Evolutionary conservation across 2,113 vertebrate genomes (phyloP).

Genomic region (Pachypanchax playfairii): DNA sequence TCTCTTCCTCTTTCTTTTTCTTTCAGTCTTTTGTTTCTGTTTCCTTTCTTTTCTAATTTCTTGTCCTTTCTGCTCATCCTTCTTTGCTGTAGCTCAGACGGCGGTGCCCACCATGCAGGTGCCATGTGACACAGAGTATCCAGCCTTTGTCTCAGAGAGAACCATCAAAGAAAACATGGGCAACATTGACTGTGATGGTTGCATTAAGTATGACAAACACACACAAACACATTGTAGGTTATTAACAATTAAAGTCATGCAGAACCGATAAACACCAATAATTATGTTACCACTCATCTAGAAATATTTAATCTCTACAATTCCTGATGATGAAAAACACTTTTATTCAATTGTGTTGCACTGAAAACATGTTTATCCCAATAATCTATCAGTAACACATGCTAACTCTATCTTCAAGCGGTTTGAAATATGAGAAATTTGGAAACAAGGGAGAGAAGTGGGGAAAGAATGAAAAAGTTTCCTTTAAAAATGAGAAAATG

Average conservation of each 20-base stretch:
- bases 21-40: not conserved
- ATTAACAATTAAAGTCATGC: not conserved
- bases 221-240: not conserved
- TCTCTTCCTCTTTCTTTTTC: not conserved
- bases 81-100: conserved; percentile 85
- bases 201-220: conserved; percentile 87
- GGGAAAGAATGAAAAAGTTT: conserved; percentile 61
- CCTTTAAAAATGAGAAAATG: conserved; percentile 78
- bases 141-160: conserved; percentile 96
- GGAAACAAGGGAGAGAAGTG: conserved; percentile 59
- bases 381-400: conserved; percentile 45
- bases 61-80: not conserved
- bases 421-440: conserved; percentile 62
- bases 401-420: conserved; percentile 39
- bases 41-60: not conserved
- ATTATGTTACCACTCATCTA: not conserved
- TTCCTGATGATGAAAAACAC: conserved; percentile 38
- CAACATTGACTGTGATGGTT: conserved; percentile 92
- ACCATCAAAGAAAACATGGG: conserved; percentile 99
- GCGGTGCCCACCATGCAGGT: conserved; percentile 88
- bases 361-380: conserved; percentile 51
- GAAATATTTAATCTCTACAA: conserved; percentile 40
- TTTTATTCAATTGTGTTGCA: conserved; percentile 38
- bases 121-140: conserved; percentile 97
- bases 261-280: not conserved